Percentiles rank a stretch among this genome's conserved stretches.
These are phyloP conservation scores for Diachasma alloeum DNA, from an alignment of 1,140 invertebrate genomes.

Conservation along the genomic window DNA sequence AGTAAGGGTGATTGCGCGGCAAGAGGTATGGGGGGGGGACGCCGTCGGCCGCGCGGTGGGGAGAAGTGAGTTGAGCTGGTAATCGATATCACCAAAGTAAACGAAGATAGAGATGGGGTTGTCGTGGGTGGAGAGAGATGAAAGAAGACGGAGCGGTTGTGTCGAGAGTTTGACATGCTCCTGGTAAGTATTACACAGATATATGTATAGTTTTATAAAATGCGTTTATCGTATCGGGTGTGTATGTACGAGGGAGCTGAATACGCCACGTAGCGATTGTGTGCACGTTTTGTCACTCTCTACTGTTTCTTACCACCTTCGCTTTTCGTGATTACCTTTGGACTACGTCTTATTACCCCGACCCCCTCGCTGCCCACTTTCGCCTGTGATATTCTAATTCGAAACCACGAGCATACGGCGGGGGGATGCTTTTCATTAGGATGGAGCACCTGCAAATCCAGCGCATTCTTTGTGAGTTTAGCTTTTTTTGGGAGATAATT, in stretches of 20 bases:
- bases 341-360: not conserved
- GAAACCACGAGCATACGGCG: not conserved
- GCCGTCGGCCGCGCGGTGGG: constrained; percentile 41
- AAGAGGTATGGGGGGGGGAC: constrained; percentile 31
- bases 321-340: not conserved
- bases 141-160: constrained; percentile 4
- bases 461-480: not conserved
- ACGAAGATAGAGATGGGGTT: constrained; percentile 49
- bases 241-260: not conserved
- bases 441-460: not conserved
- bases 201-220: not conserved
- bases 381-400: not conserved
- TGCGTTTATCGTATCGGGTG: no score
- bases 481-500: not conserved
- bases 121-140: constrained; percentile 22
- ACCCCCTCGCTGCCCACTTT: not conserved
- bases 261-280: not conserved
- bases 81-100: constrained; percentile 65
- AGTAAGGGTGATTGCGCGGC: constrained; percentile 23
- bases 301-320: not conserved
- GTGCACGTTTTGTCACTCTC: not conserved
- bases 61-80: constrained; percentile 59
- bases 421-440: not conserved
- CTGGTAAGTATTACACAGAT: not conserved
- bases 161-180: not conserved